These are phyloP conservation scores for Brachionus angularis DNA, from an alignment of 1,140 invertebrate species.

Conservation along the genomic window DNA sequence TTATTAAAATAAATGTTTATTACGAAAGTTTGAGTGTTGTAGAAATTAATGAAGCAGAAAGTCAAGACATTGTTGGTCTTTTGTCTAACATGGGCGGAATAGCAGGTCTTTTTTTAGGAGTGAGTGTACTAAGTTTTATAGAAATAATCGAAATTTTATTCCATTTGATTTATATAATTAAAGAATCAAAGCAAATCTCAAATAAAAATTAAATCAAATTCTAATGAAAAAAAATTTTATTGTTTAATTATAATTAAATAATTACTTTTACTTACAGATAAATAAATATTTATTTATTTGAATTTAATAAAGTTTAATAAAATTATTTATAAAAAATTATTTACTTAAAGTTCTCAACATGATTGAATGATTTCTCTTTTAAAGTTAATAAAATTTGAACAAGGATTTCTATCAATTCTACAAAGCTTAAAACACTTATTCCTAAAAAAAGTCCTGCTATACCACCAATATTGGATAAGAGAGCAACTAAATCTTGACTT, in stretches of 20 bases:
- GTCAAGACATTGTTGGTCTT: background rate
- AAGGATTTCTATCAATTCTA: slow-evolving; percentile 12
- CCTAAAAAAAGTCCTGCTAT: slow-evolving; percentile 13
- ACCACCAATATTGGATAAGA: slow-evolving; percentile 5
- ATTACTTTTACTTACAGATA: no score
- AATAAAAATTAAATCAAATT: no score
- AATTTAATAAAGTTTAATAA: no score
- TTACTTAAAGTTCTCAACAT: background rate
- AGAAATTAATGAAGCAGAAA: background rate
- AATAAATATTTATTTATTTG: no score
- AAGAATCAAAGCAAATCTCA: no score
- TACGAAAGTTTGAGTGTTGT: background rate
- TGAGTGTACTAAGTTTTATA: background rate
- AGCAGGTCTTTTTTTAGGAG: slow-evolving; percentile 1
- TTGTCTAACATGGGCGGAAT: background rate
- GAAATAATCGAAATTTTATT: background rate
- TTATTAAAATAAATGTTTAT: no score
- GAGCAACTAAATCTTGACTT: background rate
- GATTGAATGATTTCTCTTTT: background rate
- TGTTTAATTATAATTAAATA: no score
- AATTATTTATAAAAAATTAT: no score
- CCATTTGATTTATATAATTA: background rate
- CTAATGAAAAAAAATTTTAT: no score
- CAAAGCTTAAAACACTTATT: background rate
- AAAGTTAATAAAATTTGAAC: background rate